phyloP scores from a whole-genome alignment of 2,888 invertebrate species.

The Limnephilus lunatus region DNA sequence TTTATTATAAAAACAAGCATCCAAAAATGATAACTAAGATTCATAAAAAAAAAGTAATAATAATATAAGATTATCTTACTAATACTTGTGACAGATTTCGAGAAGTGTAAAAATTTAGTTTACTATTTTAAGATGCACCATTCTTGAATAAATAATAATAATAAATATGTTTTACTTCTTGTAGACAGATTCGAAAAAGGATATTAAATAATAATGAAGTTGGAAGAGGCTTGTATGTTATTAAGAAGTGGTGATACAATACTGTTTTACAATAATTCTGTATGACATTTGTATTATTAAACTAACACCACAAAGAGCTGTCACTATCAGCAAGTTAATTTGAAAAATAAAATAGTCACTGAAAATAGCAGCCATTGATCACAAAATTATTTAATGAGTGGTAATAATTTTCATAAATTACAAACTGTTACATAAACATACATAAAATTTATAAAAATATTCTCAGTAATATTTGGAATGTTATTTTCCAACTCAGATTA shows the following conservation, averaged over 20 bases:
- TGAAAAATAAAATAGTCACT: slow-evolving; percentile 21
- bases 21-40: slow-evolving; percentile 25
- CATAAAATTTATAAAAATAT: slow-evolving; percentile 48
- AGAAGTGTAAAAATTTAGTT: background rate
- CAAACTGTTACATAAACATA: slow-evolving; percentile 30
- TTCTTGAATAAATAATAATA: background rate
- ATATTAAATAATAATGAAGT: background rate
- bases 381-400: slow-evolving; percentile 16
- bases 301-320: slow-evolving; percentile 18
- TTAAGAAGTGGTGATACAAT: background rate
- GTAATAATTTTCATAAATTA: slow-evolving; percentile 33
- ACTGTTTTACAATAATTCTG: background rate
- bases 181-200: background rate
- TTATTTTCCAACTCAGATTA: slow-evolving; percentile 50
- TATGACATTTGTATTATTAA: background rate
- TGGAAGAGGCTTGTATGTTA: background rate
- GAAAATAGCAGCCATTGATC: slow-evolving; percentile 44
- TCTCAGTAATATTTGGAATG: slow-evolving; percentile 50
- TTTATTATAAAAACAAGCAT: slow-evolving; percentile 33
- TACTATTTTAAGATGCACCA: background rate
- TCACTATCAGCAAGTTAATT: slow-evolving; percentile 41
- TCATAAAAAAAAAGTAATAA: slow-evolving; percentile 15
- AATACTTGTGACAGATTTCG: slow-evolving; percentile 14
- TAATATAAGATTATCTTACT: background rate
- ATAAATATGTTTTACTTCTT: background rate